Evolutionary conservation across 2,888 invertebrate species (phyloP), one percentile per base, ranked within the genome.

Genomic region (Ichneumoninae sp.): DNA sequence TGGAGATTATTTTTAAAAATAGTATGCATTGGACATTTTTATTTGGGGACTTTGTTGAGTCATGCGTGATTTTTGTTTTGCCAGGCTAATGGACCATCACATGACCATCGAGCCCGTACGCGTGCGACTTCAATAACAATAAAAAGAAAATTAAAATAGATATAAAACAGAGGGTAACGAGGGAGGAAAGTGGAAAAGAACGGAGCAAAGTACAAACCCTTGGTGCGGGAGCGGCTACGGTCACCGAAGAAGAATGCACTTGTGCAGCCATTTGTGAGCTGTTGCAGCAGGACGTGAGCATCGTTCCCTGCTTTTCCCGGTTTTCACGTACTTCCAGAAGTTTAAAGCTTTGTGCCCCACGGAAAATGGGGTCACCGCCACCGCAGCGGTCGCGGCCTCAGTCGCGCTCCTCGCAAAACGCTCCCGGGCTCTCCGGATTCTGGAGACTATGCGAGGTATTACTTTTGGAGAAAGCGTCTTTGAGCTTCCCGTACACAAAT

Each of bases 261-360:
- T 50, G 52, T 52, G 52, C 66, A 40, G 66, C 65, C 65, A 75
- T 75, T 75, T 75, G 75, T 75, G 66, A 75, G 75, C 75, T 75
- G 75, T 75, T 75, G 75, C 75, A 75, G 66, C 75, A 66, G 75
- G 65, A 75, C 75, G 75, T 75, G 75, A 75, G 52, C 75, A 75
- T 66, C 75, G 50, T 75, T 75, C 72, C 44, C 19, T 50, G 65
- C 50, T 79, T 71, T 72, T 26, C 70, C 13, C 22, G 70, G 54
- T 71, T 71, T 54, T 71, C 70, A 54, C 79, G 71, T 71, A 66
- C 65, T 79, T 79, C 70, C 79, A 50, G 52, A 71, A 72, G 68
- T 77, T 79, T 79, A 65, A 71, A 79, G 71, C 70, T 66, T 79
- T 71, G 65, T 79, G 50, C 65, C 52, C 26, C 44, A 62, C 71